Conservation (phyloP, 2,888 invertebrate species). For the Oligia fasciuncula region DNA sequence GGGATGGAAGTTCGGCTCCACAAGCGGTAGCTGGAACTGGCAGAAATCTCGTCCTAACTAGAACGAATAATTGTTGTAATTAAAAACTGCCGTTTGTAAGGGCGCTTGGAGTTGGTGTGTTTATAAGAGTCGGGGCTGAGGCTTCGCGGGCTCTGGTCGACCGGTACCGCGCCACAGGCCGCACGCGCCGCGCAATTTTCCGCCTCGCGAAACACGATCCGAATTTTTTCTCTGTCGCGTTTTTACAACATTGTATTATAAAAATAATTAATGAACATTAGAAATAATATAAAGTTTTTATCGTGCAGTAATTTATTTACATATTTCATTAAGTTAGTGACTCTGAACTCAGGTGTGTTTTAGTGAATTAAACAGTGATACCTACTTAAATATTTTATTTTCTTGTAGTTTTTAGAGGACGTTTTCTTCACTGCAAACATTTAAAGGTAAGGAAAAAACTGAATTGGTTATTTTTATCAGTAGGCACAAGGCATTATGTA, state of each 20-base stretch:
- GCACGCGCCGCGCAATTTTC: constrained; percentile 71
- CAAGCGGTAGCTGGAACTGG: constrained; percentile 78
- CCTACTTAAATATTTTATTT: constrained; percentile 42
- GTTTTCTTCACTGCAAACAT: constrained; percentile 54
- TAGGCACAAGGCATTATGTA: not conserved
- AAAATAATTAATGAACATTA: constrained; percentile 7
- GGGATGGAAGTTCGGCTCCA: constrained; percentile 60
- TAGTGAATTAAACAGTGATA: constrained; percentile 61
- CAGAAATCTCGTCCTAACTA: constrained; percentile 86
- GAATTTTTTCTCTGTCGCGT: constrained; percentile 8
- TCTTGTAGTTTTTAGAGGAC: constrained; percentile 61
- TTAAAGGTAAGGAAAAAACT: constrained; percentile 67
- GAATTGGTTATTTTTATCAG: constrained; percentile 42
- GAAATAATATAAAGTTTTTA: not conserved
- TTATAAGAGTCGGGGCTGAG: constrained; percentile 79
- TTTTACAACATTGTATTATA: constrained; percentile 3
- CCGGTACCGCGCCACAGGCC: constrained; percentile 66
- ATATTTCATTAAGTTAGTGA: constrained; percentile 36
- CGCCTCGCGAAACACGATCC: constrained; percentile 40
- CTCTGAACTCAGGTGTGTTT: constrained; percentile 37
- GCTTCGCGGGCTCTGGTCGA: constrained; percentile 76
- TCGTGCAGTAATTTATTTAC: constrained; percentile 15
- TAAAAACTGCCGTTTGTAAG: constrained; percentile 80
- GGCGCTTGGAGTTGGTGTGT: constrained; percentile 75
- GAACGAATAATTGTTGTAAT: constrained; percentile 83